phyloP scores from a whole-genome alignment of 2,797 vertebrate genomes.

The Moxostoma hubbsi region DNA sequence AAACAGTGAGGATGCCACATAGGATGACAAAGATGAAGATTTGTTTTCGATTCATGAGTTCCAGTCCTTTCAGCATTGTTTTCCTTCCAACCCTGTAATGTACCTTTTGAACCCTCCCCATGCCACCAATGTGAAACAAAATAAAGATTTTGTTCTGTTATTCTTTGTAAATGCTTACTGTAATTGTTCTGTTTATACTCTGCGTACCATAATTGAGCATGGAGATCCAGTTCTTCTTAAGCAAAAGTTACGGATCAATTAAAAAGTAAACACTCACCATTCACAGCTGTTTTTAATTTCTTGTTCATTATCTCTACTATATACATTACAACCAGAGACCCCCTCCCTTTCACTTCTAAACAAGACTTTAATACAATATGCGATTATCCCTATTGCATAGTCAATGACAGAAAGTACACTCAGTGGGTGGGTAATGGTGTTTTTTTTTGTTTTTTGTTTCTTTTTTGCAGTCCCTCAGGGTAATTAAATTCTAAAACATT shows the following conservation, averaged over 20 bases:
- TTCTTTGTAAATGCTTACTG: conserved; percentile 24
- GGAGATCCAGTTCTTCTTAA: conserved; percentile 11
- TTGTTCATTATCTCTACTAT: conserved; percentile 17
- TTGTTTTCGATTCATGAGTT: conserved; percentile 67
- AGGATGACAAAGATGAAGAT: conserved; percentile 18
- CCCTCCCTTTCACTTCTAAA: not conserved
- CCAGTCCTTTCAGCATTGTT: conserved; percentile 69
- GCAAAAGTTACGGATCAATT: conserved; percentile 7
- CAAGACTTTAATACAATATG: conserved; percentile 12
- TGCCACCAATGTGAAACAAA: conserved; percentile 16
- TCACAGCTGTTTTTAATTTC: conserved; percentile 35
- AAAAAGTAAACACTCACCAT: not conserved
- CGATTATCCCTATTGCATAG: conserved; percentile 26
- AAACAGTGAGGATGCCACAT: not conserved
- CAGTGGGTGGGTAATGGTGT: not conserved
- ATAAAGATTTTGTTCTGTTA: conserved; percentile 21
- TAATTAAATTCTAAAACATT: conserved; percentile 36
- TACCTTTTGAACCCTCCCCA: not conserved
- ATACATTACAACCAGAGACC: not conserved
- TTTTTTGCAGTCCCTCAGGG: conserved; percentile 35
- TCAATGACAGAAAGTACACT: conserved; percentile 12
- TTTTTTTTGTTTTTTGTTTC: not conserved
- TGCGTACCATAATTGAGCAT: not conserved
- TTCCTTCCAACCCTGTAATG: conserved; percentile 13
- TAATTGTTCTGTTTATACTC: conserved; percentile 15